Percentiles rank a stretch among this genome's conserved stretches.
These are phyloP conservation scores for Antitype chi DNA, from an alignment of 2,888 invertebrate species.

Conservation along the genomic window DNA sequence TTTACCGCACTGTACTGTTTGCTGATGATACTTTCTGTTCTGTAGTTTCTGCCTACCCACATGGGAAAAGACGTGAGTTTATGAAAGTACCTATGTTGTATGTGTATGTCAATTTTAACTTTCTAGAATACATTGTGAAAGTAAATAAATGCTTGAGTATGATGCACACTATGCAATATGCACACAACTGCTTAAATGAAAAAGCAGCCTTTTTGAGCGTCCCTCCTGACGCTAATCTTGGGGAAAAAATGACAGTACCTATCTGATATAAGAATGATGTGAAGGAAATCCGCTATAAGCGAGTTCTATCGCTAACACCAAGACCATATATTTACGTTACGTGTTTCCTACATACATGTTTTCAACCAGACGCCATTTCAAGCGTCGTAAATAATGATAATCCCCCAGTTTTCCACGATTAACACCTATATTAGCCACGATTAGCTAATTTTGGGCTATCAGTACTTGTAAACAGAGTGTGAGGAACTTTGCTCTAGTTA, in stretches of 20 bases:
- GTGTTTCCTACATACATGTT: slow-evolving; percentile 26
- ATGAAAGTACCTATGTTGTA: too few relatives aligned
- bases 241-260: neutral
- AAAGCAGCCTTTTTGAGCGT: too few relatives aligned
- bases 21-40: too few relatives aligned
- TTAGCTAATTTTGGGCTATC: slow-evolving; percentile 54
- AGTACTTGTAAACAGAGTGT: slow-evolving; percentile 39
- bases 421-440: slow-evolving; percentile 55
- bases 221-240: neutral
- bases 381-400: slow-evolving; percentile 61
- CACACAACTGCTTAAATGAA: neutral
- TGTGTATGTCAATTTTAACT: too few relatives aligned
- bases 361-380: slow-evolving; percentile 41
- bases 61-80: too few relatives aligned
- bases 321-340: slow-evolving; percentile 11
- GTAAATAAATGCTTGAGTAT: neutral
- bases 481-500: slow-evolving; percentile 22
- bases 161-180: neutral
- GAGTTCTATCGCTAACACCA: neutral
- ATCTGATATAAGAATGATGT: neutral
- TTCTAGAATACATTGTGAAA: neutral
- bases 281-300: neutral
- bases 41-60: too few relatives aligned
- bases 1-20: too few relatives aligned
- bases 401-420: slow-evolving; percentile 57